Conservation (phyloP, 2,888 invertebrate species). For the Leistus spinibarbis region DNA sequence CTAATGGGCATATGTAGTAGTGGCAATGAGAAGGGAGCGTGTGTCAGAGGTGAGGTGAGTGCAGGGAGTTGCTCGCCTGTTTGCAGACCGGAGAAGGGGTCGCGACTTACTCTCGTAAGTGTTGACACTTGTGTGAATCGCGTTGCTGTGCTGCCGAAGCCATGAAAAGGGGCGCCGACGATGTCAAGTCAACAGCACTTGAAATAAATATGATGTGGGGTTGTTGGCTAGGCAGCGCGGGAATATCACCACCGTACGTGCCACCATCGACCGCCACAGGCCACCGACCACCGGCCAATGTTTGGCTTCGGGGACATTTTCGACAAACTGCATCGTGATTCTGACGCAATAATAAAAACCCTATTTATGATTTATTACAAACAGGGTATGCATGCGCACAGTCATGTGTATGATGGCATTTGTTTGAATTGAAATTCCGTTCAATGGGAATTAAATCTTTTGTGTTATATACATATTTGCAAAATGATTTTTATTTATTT, state of each 20-base stretch:
- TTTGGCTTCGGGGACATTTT: conserved; percentile 17
- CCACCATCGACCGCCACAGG: conserved; percentile 1
- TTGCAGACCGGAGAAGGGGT: not conserved
- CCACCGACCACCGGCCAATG: too few species aligned
- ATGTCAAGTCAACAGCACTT: conserved; percentile 27
- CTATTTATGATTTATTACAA: conserved; percentile 20
- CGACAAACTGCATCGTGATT: conserved; percentile 27
- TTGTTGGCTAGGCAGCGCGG: too few species aligned
- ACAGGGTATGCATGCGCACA: too few species aligned
- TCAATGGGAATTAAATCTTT: not conserved
- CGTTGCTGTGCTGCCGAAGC: conserved; percentile 1
- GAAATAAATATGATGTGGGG: conserved; percentile 36
- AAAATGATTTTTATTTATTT: not conserved
- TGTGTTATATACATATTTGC: not conserved
- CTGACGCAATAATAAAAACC: conserved; percentile 6
- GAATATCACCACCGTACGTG: not conserved
- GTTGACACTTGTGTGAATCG: conserved; percentile 28
- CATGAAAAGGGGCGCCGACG: conserved; percentile 9
- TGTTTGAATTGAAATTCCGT: too few species aligned
- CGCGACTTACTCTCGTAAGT: conserved; percentile 9
- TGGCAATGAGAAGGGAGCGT: not conserved
- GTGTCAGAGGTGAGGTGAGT: not conserved
- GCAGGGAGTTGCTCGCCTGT: not conserved
- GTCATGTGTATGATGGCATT: too few species aligned
- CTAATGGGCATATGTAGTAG: not conserved